These are phyloP conservation scores for Pangasius mekongensis DNA, from an alignment of 2,797 vertebrate species.

Conservation along the genomic window DNA sequence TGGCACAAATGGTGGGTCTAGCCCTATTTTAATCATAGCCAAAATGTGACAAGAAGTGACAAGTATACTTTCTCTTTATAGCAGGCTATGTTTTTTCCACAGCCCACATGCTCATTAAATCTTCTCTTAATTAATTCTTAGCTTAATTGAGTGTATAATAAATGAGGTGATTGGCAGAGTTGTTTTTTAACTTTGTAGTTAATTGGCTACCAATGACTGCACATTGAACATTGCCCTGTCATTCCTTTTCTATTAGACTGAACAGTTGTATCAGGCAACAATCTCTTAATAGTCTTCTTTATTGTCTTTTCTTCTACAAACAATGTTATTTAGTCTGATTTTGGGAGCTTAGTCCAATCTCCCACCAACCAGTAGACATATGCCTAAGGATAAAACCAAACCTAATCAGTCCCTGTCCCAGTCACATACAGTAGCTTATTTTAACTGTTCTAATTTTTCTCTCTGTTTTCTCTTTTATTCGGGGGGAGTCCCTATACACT, in stretches of 20 bases:
- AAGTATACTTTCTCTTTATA: background rate
- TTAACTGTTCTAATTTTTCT: background rate
- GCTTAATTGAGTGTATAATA: background rate
- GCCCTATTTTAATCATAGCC: background rate
- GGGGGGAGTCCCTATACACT: background rate
- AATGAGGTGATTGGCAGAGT: background rate
- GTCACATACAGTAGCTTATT: background rate
- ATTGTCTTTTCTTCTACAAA: background rate
- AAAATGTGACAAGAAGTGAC: slow-evolving; percentile 15
- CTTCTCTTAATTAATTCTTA: background rate
- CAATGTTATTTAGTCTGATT: background rate
- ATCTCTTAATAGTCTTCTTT: background rate
- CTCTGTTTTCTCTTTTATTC: background rate
- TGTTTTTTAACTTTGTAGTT: background rate
- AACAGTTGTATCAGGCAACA: background rate
- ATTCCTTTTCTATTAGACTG: background rate
- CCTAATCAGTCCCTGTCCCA: background rate
- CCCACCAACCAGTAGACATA: background rate
- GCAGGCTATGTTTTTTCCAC: slow-evolving; percentile 8
- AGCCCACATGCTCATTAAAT: background rate
- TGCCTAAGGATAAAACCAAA: background rate
- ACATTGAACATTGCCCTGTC: background rate
- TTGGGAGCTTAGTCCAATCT: background rate
- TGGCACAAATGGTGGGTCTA: slow-evolving; percentile 74
- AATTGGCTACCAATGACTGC: background rate